Conservation (phyloP, 2,888 invertebrate genomes). For the Drosophila peninsularis region DNA sequence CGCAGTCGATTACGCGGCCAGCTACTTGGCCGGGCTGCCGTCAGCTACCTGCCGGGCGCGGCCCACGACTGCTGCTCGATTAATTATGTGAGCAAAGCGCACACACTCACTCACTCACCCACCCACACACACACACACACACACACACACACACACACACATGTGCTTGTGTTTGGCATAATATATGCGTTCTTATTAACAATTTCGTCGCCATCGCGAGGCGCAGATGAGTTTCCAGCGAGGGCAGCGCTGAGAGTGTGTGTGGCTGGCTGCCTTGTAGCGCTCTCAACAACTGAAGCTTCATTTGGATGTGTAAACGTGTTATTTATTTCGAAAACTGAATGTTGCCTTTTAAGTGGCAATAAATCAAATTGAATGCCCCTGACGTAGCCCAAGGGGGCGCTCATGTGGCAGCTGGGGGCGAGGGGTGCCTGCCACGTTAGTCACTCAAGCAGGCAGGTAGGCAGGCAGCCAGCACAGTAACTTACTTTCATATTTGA, state of each 20-base stretch:
- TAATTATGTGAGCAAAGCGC: conserved; percentile 57
- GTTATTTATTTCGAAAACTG: conserved; percentile 79
- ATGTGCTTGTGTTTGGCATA: conserved; percentile 66
- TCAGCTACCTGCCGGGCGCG: conserved; percentile 10
- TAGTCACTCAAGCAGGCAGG: conserved; percentile 47
- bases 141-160: conserved; percentile 1
- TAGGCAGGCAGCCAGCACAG: conserved; percentile 29
- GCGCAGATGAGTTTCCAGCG: conserved; percentile 28
- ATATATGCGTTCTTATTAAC: conserved; percentile 79
- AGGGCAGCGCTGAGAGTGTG: background rate
- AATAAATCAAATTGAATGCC: conserved; percentile 75
- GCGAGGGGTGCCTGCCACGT: conserved; percentile 11
- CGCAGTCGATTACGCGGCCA: conserved; percentile 37
- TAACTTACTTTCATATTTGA: conserved; percentile 76
- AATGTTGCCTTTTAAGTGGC: conserved; percentile 81
- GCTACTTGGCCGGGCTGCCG: conserved; percentile 19
- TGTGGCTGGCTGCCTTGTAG: conserved; percentile 30
- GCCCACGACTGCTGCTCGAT: conserved; percentile 39
- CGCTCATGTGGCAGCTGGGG: conserved; percentile 16
- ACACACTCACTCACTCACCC: background rate
- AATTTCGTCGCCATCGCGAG: conserved; percentile 72
- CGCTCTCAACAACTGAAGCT: conserved; percentile 65
- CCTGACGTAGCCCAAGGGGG: conserved; percentile 31
- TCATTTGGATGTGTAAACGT: conserved; percentile 81
- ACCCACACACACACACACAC: background rate